Conservation (phyloP, 2,797 vertebrate genomes). For the Malurus leucopterus region DNA sequence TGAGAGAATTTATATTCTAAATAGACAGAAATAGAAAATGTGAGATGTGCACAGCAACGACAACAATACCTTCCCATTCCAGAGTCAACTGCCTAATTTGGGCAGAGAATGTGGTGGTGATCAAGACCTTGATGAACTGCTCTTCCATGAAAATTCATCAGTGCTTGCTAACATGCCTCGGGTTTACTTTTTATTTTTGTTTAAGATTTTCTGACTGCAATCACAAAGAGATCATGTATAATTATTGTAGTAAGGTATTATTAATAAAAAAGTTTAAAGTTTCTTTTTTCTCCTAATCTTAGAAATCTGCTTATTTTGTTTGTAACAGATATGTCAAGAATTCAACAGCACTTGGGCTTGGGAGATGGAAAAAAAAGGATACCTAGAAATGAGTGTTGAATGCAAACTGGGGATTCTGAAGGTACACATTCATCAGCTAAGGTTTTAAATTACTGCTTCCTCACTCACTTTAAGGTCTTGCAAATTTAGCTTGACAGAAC, state of each 20-base stretch:
- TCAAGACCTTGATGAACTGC: accelerated
- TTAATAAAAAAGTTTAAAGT: neutral
- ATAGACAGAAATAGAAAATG: neutral
- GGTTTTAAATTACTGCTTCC: slow-evolving; percentile 71
- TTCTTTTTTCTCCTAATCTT: neutral
- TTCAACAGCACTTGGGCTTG: slow-evolving; percentile 97
- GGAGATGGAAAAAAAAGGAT: slow-evolving; percentile 98
- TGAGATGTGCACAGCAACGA: neutral
- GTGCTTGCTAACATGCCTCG: neutral
- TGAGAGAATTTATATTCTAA: neutral
- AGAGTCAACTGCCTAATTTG: neutral
- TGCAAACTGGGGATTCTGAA: slow-evolving; percentile 95
- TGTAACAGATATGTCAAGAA: slow-evolving; percentile 90
- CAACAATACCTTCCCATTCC: neutral
- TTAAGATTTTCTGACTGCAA: neutral
- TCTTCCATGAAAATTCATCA: neutral
- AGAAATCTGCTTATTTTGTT: neutral
- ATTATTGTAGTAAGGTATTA: neutral
- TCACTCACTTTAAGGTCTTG: neutral
- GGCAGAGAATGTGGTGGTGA: neutral
- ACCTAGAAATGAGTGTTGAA: slow-evolving; percentile 91
- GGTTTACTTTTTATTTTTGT: neutral
- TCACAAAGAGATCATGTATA: neutral
- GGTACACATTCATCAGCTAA: slow-evolving; percentile 67
- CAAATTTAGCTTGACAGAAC: neutral